These are phyloP conservation scores for Clanis bilineata DNA, from an alignment of 2,888 invertebrate species.

Conservation along the genomic window DNA sequence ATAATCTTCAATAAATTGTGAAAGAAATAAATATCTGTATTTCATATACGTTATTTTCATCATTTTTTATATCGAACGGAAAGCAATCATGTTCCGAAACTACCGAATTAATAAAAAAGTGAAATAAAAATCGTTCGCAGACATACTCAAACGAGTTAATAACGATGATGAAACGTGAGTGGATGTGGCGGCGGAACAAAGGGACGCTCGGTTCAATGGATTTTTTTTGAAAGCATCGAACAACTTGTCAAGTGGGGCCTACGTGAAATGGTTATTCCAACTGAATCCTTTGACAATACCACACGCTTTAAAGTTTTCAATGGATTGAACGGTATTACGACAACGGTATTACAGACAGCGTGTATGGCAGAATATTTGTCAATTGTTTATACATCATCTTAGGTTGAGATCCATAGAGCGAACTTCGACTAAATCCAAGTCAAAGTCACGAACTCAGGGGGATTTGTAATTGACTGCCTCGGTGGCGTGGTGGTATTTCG, in stretches of 20 bases:
- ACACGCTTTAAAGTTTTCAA: not conserved
- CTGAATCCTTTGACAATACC: not conserved
- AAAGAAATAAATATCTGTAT: no score
- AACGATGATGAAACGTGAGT: not conserved
- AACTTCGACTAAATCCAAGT: no score
- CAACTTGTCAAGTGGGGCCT: not conserved
- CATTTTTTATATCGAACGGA: not conserved
- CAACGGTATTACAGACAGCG: no score
- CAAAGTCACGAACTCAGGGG: no score
- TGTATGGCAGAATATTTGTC: no score
- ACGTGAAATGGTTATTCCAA: not conserved
- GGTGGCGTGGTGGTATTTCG: no score
- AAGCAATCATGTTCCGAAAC: not conserved
- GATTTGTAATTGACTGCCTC: no score
- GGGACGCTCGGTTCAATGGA: not conserved
- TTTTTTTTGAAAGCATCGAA: not conserved
- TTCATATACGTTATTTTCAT: no score
- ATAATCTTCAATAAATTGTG: no score
- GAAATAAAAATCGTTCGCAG: not conserved
- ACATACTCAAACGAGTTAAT: not conserved
- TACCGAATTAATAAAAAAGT: not conserved
- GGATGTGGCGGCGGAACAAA: not conserved
- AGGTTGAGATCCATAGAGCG: no score
- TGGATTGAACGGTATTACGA: not conserved
- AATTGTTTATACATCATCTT: no score